Percentiles rank a stretch among this genome's conserved stretches.
Evolutionary conservation across 2,888 invertebrate genomes (phyloP).

Genomic region (Lamellibrachia columna): DNA sequence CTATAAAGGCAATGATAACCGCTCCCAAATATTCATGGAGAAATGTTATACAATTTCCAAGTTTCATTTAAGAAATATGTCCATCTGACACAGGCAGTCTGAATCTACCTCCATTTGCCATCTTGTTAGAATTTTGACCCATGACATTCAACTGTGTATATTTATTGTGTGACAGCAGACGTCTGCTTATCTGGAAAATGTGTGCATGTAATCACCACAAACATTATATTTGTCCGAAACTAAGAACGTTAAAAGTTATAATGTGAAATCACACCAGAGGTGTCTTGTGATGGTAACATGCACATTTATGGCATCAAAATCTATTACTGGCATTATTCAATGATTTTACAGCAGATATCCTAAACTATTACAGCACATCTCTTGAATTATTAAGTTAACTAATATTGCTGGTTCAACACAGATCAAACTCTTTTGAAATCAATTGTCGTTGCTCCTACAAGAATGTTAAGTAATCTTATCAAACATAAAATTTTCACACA

Average conservation of each 20-base stretch:
- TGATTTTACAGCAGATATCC: not conserved
- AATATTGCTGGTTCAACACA: not conserved
- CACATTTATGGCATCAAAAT: not conserved
- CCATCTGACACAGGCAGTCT: too few species aligned
- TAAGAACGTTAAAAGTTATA: not conserved
- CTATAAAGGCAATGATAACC: not conserved
- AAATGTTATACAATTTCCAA: not conserved
- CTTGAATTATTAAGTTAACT: not conserved
- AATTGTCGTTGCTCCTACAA: not conserved
- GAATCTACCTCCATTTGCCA: too few species aligned
- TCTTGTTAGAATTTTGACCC: too few species aligned
- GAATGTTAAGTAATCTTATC: not conserved
- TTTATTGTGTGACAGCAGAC: not conserved
- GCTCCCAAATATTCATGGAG: not conserved
- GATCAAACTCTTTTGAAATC: not conserved
- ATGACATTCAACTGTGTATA: not conserved
- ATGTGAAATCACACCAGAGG: not conserved
- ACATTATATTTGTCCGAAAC: not conserved
- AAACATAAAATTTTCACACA: too few species aligned
- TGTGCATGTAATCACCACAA: not conserved
- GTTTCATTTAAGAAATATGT: too few species aligned
- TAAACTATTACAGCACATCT: not conserved
- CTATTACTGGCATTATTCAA: not conserved
- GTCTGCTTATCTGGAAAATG: not conserved
- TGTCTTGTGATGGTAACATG: not conserved